Percentiles rank a stretch among this genome's conserved stretches.
Evolutionary conservation across 2,888 invertebrate genomes (phyloP).

Genomic region (Tinea pellionella): DNA sequence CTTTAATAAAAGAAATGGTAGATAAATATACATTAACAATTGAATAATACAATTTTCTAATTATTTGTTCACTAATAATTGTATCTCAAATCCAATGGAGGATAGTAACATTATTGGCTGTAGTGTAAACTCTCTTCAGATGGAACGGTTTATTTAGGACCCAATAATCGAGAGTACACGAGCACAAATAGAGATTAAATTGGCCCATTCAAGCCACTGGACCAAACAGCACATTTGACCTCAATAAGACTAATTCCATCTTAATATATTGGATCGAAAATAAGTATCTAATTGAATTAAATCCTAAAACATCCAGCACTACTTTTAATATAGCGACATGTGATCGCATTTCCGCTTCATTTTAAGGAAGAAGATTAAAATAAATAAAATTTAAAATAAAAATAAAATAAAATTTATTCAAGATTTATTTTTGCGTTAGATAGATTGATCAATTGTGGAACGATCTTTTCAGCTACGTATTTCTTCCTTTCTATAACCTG

Average conservation of each 20-base stretch:
- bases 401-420: no score
- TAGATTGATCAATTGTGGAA: no score
- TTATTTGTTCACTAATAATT: constrained; percentile 1
- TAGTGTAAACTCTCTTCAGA: constrained; percentile 40
- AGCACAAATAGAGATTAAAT: constrained; percentile 40
- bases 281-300: neutral
- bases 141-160: constrained; percentile 55
- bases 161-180: constrained; percentile 23
- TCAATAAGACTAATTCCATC: neutral
- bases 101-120: constrained; percentile 42
- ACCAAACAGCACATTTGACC: neutral
- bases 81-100: constrained; percentile 28
- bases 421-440: no score
- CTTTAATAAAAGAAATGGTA: constrained; percentile 18
- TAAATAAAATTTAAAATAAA: neutral
- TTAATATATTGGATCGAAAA: neutral
- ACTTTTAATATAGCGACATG: neutral
- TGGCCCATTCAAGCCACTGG: constrained; percentile 10
- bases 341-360: neutral
- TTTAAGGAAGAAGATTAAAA: neutral
- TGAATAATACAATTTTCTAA: no score
- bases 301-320: neutral
- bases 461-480: no score
- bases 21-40: constrained; percentile 11
- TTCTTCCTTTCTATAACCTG: no score